Conservation (phyloP, 2,888 invertebrate species). For the Alviniconcha strummeri region DNA sequence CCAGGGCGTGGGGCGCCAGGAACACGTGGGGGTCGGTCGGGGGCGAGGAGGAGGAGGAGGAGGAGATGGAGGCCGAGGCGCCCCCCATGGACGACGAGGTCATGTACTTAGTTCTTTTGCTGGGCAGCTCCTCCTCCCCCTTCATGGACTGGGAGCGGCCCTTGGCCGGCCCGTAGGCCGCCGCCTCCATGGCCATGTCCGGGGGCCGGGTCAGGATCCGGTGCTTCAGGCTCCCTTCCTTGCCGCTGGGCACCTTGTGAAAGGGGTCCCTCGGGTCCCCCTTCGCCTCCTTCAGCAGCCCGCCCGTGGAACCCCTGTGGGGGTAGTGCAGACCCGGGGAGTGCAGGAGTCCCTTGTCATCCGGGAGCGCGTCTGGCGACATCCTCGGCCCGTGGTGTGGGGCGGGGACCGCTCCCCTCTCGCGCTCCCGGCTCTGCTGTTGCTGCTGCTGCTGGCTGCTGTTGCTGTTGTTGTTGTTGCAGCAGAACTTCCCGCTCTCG, state of each 20-base stretch:
- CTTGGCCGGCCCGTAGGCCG: conserved; percentile 16
- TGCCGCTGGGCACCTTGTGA: conserved; percentile 73
- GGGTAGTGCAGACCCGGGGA: not conserved
- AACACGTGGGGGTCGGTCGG: conserved; percentile 26
- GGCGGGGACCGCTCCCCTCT: conserved; percentile 1
- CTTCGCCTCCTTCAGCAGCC: conserved; percentile 3
- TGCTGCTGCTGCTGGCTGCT: conserved; percentile 32
- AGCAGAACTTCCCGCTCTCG: conserved; percentile 13
- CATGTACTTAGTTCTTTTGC: conserved; percentile 63
- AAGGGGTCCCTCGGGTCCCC: conserved; percentile 28
- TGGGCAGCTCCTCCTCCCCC: conserved; percentile 42
- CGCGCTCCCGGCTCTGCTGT: not conserved
- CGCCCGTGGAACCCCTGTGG: conserved; percentile 7
- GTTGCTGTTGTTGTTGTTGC: conserved; percentile 18
- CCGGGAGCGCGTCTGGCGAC: conserved; percentile 5
- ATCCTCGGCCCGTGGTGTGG: not conserved
- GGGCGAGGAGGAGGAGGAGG: not conserved
- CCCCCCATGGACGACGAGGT: conserved; percentile 25
- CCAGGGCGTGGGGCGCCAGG: conserved; percentile 30
- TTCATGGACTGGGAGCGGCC: conserved; percentile 35
- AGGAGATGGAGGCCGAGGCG: not conserved
- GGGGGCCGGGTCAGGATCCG: conserved; percentile 77
- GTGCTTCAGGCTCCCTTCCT: conserved; percentile 80
- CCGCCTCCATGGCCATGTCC: conserved; percentile 51
- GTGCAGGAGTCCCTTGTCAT: conserved; percentile 18